These are phyloP conservation scores for Hyperoplus immaculatus DNA, from an alignment of 2,797 vertebrate genomes.

Conservation along the genomic window DNA sequence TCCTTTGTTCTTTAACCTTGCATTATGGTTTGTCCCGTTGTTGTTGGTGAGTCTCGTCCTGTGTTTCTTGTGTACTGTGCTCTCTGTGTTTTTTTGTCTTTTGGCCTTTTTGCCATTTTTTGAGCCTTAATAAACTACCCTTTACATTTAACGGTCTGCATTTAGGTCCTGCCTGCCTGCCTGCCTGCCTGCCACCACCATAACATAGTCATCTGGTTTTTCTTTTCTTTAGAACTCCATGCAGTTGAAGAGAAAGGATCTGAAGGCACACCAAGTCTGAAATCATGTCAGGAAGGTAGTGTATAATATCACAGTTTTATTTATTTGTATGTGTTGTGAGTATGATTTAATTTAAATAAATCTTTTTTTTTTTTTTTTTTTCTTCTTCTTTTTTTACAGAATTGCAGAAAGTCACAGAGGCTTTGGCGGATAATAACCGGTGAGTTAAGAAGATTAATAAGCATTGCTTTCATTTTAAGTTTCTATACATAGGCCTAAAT, in stretches of 20 bases:
- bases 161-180: too few relatives aligned
- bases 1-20: too few relatives aligned
- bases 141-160: too few relatives aligned
- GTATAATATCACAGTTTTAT: fast-evolving
- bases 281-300: constrained; percentile 76
- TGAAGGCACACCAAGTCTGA: constrained; percentile 67
- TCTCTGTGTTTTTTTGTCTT: too few relatives aligned
- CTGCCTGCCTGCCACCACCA: too few relatives aligned
- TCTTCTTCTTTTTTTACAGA: constrained; percentile 53
- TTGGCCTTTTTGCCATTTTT: too few relatives aligned
- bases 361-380: neutral
- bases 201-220: neutral
- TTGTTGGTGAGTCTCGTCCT: too few relatives aligned
- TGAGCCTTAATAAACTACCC: too few relatives aligned
- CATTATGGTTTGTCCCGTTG: too few relatives aligned
- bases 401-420: constrained; percentile 66
- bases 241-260: constrained; percentile 65
- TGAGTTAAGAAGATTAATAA: constrained; percentile 40
- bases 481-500: neutral
- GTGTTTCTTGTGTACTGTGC: too few relatives aligned
- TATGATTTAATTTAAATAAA: neutral
- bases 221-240: constrained; percentile 72
- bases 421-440: constrained; percentile 71
- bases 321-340: neutral
- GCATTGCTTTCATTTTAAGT: neutral